phyloP scores from a whole-genome alignment of 2,113 vertebrate species.

The Orycteropus afer region DNA sequence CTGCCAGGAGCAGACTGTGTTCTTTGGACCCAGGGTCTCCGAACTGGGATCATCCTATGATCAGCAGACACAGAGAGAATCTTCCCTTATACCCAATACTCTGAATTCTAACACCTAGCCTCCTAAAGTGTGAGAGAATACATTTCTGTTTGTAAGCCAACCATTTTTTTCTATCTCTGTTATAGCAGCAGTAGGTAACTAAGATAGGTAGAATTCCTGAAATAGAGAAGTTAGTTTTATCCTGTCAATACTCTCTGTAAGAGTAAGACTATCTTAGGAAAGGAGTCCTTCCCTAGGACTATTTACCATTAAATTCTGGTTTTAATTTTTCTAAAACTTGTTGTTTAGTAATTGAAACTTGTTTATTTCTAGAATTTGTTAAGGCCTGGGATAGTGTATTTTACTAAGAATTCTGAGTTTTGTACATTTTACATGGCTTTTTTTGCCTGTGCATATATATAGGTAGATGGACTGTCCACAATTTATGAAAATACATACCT shows the following conservation, averaged over 20 bases:
- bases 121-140: too few species aligned
- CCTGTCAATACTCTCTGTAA: background rate
- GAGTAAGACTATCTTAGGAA: background rate
- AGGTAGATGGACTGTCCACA: background rate
- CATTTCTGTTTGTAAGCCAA: too few species aligned
- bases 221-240: background rate
- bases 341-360: background rate
- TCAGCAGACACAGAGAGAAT: too few species aligned
- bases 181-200: too few species aligned
- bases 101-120: too few species aligned
- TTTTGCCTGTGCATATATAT: background rate
- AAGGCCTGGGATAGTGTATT: background rate
- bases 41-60: too few species aligned
- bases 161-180: too few species aligned
- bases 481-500: background rate
- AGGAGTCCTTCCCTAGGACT: background rate
- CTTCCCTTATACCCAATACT: too few species aligned
- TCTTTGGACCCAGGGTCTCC: too few species aligned
- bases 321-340: background rate
- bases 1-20: too few species aligned
- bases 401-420: background rate
- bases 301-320: background rate
- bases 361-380: background rate
- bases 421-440: background rate
- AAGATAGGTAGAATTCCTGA: background rate